Evolutionary conservation across 2,888 invertebrate genomes (phyloP).

Genomic region (Xestoiulus laeticollis): DNA sequence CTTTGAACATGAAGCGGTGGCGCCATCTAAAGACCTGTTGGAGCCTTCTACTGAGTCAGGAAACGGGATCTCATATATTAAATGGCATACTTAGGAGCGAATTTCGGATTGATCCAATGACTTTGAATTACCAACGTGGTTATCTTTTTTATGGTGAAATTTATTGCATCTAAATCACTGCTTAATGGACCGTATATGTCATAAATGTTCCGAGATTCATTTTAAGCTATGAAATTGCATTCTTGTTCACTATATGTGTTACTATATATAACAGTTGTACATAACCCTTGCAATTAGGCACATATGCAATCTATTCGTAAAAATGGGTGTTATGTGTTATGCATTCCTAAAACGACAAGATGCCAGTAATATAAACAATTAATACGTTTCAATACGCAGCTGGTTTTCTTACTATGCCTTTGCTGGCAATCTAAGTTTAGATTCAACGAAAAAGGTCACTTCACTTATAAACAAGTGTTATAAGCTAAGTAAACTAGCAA

Average conservation of each 20-base stretch:
- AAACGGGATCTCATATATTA: too few species aligned
- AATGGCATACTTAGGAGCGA: not conserved
- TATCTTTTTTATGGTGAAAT: not conserved
- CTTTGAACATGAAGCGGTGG: too few species aligned
- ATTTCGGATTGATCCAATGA: not conserved
- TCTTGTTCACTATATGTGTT: not conserved
- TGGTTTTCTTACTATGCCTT: not conserved
- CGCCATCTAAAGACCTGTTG: too few species aligned
- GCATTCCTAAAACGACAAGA: not conserved
- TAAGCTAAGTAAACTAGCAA: not conserved
- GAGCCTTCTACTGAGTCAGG: too few species aligned
- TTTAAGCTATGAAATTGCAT: not conserved
- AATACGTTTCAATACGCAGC: not conserved
- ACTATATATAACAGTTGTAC: not conserved
- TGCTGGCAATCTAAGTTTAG: not conserved
- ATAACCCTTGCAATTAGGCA: not conserved
- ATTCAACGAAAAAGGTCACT: not conserved
- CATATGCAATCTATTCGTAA: not conserved
- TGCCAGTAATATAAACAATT: not conserved
- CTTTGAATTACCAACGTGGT: not conserved
- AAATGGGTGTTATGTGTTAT: not conserved
- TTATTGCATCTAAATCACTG: not conserved
- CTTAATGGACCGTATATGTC: not conserved
- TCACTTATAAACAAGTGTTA: not conserved
- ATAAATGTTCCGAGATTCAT: conserved; percentile 13